Base-by-base conservation (phyloP, 2,797 vertebrate species). In the Chanos chanos region DNA sequence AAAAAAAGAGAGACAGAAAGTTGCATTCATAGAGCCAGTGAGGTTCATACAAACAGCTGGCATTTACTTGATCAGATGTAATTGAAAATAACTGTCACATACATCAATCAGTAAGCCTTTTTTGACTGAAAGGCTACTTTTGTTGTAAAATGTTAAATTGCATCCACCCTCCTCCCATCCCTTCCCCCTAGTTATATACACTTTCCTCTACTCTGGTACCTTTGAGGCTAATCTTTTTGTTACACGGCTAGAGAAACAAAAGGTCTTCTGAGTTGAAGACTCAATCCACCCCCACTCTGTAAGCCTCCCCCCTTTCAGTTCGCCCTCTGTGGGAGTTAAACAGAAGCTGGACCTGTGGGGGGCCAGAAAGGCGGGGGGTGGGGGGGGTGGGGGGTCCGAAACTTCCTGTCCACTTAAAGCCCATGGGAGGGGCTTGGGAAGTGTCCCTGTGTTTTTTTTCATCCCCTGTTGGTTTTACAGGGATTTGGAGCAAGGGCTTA, bases 171-270 rank as follows among this genome's bases (percentile, higher is more conserved):
- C n/a, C n/a, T n/a, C n/a, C n/a, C n/a, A n/a, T n/a, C n/a, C n/a
- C 47, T 54, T 63, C 50, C 50, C 37, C n/a, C 31, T 30, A 61
- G 61, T 59, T 64, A 61, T 48, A 62, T 68, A 74, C 48, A 25
- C 60, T 71, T 74, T 71, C 72, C 65, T 71, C 68, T 68, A 72
- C 66, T 65, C 52, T 68, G 68, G 72, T 55, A 65, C 66, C 72
- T 71, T 56, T 57, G 66, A 41, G 53, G 66, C 60, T 58, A 44
- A 59, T 64, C 66, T 71, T n/a, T n/a, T 74, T 74, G 64, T 74
- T 64, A 64, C 10, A 61, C 51, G 50, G 64, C 44, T 74, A 60
- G 44, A 44, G 45, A 74, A 68, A 74, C 72, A 74, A 74, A 71
- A 68, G 68, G 40, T 59, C 66, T 51, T 28, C 67, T 13, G 54